A percentile compares a stretch with the other conserved stretches of the same genome.
Evolutionary conservation across 1,140 invertebrate genomes (phyloP).

Genomic region (Chrysopa pallens): DNA sequence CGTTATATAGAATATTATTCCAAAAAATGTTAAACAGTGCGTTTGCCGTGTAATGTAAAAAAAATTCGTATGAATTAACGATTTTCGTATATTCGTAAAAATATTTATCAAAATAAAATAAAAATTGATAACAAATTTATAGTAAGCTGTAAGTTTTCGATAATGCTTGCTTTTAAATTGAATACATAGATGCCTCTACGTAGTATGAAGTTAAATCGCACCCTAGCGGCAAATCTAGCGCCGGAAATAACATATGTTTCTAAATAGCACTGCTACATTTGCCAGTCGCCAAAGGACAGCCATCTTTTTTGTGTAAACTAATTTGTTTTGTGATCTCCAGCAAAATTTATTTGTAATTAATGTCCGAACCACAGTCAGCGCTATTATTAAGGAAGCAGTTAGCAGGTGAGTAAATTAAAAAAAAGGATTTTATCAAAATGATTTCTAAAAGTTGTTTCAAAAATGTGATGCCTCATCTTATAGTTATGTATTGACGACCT

Average conservation of each 20-base stretch:
- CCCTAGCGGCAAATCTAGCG: neutral
- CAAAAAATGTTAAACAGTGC: no score
- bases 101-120: no score
- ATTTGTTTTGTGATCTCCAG: constrained; percentile 39
- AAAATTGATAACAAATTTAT: no score
- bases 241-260: constrained; percentile 3
- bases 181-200: no score
- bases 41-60: no score
- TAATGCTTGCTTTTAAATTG: no score
- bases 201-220: neutral
- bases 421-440: neutral
- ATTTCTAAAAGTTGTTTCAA: no score
- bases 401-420: constrained; percentile 48
- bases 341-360: constrained; percentile 55
- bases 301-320: constrained; percentile 36
- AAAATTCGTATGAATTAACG: no score
- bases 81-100: no score
- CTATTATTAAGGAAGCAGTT: constrained; percentile 88
- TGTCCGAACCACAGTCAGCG: constrained; percentile 89
- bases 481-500: neutral
- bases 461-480: neutral
- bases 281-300: constrained; percentile 24
- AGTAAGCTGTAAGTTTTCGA: no score
- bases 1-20: no score
- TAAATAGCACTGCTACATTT: neutral